Conservation (phyloP, 1,140 invertebrate genomes). For the Drosophila rhopaloa region DNA sequence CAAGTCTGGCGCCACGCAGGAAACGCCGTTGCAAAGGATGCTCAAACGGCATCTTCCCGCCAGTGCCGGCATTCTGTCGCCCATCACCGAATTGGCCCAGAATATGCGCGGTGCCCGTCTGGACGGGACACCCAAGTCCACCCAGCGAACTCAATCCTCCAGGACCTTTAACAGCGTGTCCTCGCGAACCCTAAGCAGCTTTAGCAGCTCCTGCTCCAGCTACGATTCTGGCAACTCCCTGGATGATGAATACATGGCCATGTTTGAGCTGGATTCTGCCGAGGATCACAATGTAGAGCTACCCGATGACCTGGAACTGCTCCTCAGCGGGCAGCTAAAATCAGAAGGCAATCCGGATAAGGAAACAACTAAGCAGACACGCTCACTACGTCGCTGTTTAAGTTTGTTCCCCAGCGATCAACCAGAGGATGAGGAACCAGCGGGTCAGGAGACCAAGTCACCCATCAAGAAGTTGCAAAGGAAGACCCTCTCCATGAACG, state of each 20-base stretch:
- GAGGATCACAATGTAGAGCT: slow-evolving; percentile 45
- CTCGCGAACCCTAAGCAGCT: slow-evolving; percentile 45
- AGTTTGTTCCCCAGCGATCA: slow-evolving; percentile 65
- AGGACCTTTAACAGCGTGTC: slow-evolving; percentile 84
- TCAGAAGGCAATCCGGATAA: slow-evolving; percentile 24
- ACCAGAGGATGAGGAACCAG: background rate
- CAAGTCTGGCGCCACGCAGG: slow-evolving; percentile 5
- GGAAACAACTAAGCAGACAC: slow-evolving; percentile 2
- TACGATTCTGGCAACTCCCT: slow-evolving; percentile 85
- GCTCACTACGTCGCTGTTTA: slow-evolving; percentile 75
- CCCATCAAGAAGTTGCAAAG: slow-evolving; percentile 23
- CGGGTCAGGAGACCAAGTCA: background rate
- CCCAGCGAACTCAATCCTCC: slow-evolving; percentile 9
- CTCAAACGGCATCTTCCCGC: slow-evolving; percentile 43
- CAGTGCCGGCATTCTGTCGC: slow-evolving; percentile 38
- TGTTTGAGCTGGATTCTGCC: slow-evolving; percentile 86
- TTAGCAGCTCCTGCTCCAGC: slow-evolving; percentile 85
- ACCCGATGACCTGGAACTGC: slow-evolving; percentile 76
- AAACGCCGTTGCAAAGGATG: slow-evolving; percentile 55
- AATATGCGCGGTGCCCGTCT: slow-evolving; percentile 46
- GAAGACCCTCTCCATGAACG: slow-evolving; percentile 69
- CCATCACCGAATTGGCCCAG: slow-evolving; percentile 62
- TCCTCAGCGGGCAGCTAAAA: slow-evolving; percentile 66
- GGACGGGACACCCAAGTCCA: slow-evolving; percentile 61
- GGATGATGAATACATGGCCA: slow-evolving; percentile 89